Evolutionary conservation across 2,113 vertebrate species (phyloP).

Genomic region (Pseudonaja textilis): DNA sequence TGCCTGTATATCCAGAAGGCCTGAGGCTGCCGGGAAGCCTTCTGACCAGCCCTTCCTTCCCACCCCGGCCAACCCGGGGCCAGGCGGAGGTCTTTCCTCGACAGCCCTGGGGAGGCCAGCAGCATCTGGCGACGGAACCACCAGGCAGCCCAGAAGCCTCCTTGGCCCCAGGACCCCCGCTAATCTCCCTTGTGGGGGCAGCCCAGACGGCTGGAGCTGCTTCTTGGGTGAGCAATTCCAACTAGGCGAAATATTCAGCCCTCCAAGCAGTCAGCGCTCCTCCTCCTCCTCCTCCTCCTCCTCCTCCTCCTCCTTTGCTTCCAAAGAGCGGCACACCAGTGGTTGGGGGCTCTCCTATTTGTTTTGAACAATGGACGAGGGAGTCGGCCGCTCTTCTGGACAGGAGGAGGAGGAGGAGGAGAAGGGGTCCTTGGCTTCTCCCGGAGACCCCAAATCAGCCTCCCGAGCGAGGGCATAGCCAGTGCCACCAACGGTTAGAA

Average conservation of each 20-base stretch:
- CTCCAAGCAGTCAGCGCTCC: neutral
- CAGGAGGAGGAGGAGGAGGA: neutral
- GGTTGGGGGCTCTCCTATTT: neutral
- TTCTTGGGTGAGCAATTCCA: neutral
- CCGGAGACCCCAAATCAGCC: neutral
- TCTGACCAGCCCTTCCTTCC: neutral
- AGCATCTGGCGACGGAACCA: neutral
- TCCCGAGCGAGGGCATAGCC: neutral
- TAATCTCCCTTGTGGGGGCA: neutral
- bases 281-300: neutral
- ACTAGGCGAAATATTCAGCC: neutral
- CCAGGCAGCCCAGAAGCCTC: neutral
- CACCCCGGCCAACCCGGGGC: neutral
- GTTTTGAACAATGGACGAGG: neutral
- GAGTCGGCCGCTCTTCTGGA: neutral
- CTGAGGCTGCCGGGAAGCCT: neutral
- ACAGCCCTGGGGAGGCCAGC: neutral
- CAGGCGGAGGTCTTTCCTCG: neutral
- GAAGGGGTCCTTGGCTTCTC: too few relatives aligned
- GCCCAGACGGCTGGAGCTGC: neutral
- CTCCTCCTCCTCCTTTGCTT: neutral
- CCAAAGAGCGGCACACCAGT: neutral
- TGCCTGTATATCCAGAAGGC: neutral
- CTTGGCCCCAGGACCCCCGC: neutral
- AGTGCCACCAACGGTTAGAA: neutral